Evolutionary conservation across 2,797 vertebrate species (phyloP), one percentile per base, ranked within the genome.

Genomic region (Lindbergichthys nudifrons): DNA sequence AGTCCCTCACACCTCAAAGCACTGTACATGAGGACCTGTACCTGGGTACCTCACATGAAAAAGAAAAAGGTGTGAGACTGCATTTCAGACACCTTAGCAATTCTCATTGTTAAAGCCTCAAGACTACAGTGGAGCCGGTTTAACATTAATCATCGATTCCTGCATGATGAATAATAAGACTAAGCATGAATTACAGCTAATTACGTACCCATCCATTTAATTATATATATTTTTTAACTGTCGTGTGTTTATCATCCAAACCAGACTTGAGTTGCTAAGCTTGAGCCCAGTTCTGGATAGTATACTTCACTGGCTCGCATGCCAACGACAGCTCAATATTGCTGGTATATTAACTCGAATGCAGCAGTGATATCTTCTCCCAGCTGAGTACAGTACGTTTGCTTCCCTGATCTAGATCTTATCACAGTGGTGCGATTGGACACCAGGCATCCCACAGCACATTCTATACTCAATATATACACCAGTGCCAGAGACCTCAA

Each of bases 21-120:
- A 70, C 70, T 80, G 63, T 84, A 73, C 77, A 69, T 10, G 81
- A 85, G 66, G 80, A 75, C 84, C 83, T 79, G 79, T 91, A 89
- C 71, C 71, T 80, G 66, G 79, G 85, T 86, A 68, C 85, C 84
- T 88, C 79, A 43, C 57, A 50, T 65, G 18, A 16, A 39, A 18
- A 19, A 69, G 18, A 16, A 39, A 18, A 86, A 82, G 79, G 83
- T 88, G 80, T n/a, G 67, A 65, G 18, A 57, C 60, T 85, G 18
- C 66, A 80, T 79, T 86, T 82, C 51, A 70, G 47, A 81, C 67
- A 73, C 53, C 5, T 2, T 23, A 57, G 54, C 61, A 74, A 75
- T 32, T 41, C 41, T 15, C 59, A 47, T 21, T 59, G 36, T 60
- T 45, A 26, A 59, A 66, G 42, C 36, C 12, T 46, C 32, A 46